Base-by-base conservation (phyloP, 1,140 invertebrate genomes). In the Pseudomyrmex dendroicus region DNA sequence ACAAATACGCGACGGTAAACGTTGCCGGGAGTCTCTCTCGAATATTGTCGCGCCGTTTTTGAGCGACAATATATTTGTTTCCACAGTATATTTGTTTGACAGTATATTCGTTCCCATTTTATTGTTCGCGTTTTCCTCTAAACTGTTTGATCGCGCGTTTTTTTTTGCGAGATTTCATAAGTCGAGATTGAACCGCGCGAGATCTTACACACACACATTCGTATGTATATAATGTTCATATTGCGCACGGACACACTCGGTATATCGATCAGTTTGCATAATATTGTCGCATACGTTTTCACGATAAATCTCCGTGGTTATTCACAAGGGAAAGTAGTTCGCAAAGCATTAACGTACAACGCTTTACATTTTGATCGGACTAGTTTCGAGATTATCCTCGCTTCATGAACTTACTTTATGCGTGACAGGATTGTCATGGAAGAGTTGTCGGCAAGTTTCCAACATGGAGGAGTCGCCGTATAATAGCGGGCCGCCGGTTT, bases 351-450 rank as follows among this genome's bases (percentile, higher is more conserved):
- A 61, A 72, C 12, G 54, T 59, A 70, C 5, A 35, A 35, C 35
- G 70, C 64, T 12, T 78, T 78, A 78, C 76, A 48, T 78, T 78
- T 72, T 78, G 64, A 78, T 59, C 52, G 17, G 64, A 48, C 44
- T 80, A 59, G 64, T 50, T 70, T 46, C 12, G 66, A 7, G 46
- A 72, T 70, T 70, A 72, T 80, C 46, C 46, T 20, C 54, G 59
- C 64, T 80, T 70, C 54, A 67, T 25, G 68, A 80, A 57, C 67
- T 70, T 80, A 35, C 76, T 72, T 80, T 80, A 70, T 17, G 48
- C 17, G 20, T 70, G 66, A 80, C 66, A 59, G 20, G n/a, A 8
- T 48, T 80, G 54, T 80, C 76, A 80, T 80, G 54, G 46, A 72
- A 80, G 35, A 35, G 66, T 80, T 70, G 2, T 7, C 44, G 64